Evolutionary conservation across 2,888 invertebrate species (phyloP), one percentile per base, ranked within the genome.

Genomic region (Lasiommata megera): DNA sequence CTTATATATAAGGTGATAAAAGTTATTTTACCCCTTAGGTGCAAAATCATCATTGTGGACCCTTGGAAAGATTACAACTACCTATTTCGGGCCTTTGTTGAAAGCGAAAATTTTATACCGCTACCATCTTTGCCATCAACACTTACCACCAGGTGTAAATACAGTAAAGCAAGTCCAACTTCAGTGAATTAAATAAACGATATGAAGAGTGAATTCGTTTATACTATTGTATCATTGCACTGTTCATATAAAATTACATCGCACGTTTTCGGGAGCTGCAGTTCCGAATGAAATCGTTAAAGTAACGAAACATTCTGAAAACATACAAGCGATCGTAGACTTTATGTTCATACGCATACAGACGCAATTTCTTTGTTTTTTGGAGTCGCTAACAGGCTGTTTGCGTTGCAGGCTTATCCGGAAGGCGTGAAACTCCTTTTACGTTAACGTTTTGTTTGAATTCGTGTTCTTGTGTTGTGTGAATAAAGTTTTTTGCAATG

Each of bases 401-500:
- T 52, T 29, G 11, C 23, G n/a, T 18, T 53, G 29, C 43, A 63
- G 41, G 58, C 61, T 61, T 57, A 55, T 54, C 60, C 60, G 67
- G 64, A 67, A 67, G 64, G 65, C 65, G 65, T 60, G 56, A 67
- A 67, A 67, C 65, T 69, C 61, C 61, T 68, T 64, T 62, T 58
- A 59, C 61, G 60, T 60, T 57, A 60, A 61, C 62, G 60, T 67
- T 67, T 63, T 69, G 66, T 68, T 70, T 68, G 64, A 62, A 51
- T 63, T 69, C 62, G 54, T 62, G 64, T 67, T 67, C 67, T 67
- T 67, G 64, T 63, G 63, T 62, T 63, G 63, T 62, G 61, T 62
- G 54, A 61, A 61, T 54, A 50, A 44, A 52, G 55, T 60, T 64
- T 60, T 60, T 64, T 43, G 53, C 59, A 63, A 58, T 61, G 58